phyloP scores from a whole-genome alignment of 1,140 invertebrate genomes.

The Drosophila equinoxialis region DNA sequence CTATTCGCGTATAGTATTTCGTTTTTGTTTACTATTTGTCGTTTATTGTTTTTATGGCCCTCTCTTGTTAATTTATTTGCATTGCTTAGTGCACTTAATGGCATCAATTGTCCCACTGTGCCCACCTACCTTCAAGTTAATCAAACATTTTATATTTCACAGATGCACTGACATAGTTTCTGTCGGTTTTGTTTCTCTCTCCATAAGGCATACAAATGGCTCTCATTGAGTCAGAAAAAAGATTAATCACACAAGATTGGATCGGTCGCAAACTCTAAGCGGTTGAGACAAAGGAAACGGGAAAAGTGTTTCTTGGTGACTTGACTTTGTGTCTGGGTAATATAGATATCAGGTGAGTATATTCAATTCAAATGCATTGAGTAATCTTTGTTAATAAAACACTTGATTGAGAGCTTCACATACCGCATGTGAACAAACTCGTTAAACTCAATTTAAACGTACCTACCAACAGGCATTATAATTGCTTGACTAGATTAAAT shows the following conservation, averaged over 20 bases:
- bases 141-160: constrained; percentile 52
- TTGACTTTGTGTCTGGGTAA: no score
- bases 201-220: constrained; percentile 64
- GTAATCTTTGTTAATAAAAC: neutral
- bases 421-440: neutral
- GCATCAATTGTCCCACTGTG: constrained; percentile 42
- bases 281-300: constrained; percentile 36
- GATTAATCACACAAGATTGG: neutral
- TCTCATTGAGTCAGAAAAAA: constrained; percentile 43
- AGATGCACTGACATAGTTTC: constrained; percentile 68
- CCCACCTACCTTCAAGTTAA: constrained; percentile 45
- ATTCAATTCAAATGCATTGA: no score
- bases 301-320: constrained; percentile 23
- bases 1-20: constrained; percentile 8
- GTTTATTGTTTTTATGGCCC: constrained; percentile 35
- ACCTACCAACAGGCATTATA: no score
- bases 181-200: neutral
- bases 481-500: no score
- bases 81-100: constrained; percentile 60
- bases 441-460: neutral
- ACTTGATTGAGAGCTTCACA: neutral
- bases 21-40: constrained; percentile 38
- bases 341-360: no score
- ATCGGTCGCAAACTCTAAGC: no score
- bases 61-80: constrained; percentile 41